Conservation (phyloP, 2,888 invertebrate genomes). For the Loripinus fragilis region DNA sequence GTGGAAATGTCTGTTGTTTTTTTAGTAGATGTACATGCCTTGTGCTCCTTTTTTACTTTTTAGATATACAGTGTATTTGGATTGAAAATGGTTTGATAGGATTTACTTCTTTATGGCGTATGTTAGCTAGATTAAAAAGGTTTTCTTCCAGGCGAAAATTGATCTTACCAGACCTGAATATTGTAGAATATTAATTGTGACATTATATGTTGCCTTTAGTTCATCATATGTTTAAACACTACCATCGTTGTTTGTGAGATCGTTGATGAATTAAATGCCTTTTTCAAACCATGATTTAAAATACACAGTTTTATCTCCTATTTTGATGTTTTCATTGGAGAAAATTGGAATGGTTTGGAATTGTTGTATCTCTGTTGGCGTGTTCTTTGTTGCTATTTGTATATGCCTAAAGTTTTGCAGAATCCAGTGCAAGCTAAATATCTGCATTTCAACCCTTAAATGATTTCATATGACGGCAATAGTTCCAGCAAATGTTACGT, state of each 20-base stretch:
- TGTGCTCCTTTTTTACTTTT: background rate
- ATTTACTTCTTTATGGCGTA: background rate
- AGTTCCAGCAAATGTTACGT: too few species aligned
- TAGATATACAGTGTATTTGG: background rate
- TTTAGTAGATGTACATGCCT: background rate
- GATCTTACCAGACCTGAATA: background rate
- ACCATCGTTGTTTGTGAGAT: background rate
- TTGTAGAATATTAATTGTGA: background rate
- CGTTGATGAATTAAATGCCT: background rate
- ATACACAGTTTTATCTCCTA: background rate
- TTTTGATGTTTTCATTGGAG: background rate
- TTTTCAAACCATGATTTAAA: background rate
- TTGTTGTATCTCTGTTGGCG: background rate
- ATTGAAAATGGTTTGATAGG: background rate
- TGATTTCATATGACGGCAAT: too few species aligned
- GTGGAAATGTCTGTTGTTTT: background rate
- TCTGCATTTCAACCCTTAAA: too few species aligned
- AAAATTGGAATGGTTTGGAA: background rate
- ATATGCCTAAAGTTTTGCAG: too few species aligned
- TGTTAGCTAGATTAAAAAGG: too few species aligned
- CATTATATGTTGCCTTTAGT: background rate
- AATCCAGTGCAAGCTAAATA: too few species aligned
- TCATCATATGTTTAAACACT: background rate
- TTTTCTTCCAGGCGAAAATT: too few species aligned
- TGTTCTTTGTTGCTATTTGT: background rate